These are phyloP conservation scores for Saguinus imperator DNA, from an alignment of 2,113 vertebrate genomes.

Conservation along the genomic window DNA sequence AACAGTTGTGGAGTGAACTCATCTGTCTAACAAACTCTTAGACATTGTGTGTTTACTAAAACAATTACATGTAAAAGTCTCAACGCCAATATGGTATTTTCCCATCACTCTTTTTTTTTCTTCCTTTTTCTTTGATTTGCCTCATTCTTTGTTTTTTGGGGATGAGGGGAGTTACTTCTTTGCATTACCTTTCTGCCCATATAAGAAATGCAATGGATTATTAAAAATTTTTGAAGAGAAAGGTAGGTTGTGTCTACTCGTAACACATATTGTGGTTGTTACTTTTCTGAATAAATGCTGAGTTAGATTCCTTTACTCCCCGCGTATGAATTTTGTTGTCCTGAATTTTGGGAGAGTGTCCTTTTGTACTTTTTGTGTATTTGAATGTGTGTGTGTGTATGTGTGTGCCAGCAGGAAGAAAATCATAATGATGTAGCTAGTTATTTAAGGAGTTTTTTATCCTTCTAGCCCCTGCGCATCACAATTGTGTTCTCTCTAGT, in stretches of 20 bases:
- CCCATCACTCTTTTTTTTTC: neutral
- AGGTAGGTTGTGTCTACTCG: neutral
- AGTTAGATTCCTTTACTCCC: neutral
- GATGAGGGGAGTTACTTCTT: neutral
- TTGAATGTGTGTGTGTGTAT: neutral
- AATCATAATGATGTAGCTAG: neutral
- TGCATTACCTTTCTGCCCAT: neutral
- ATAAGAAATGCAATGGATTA: neutral
- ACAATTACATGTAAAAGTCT: neutral
- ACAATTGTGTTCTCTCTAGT: neutral
- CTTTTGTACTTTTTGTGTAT: neutral
- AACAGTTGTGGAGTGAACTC: neutral
- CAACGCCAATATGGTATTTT: neutral
- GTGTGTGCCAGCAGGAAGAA: neutral
- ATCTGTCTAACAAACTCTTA: neutral
- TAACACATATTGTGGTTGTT: neutral
- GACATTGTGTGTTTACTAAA: neutral
- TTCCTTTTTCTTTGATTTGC: neutral
- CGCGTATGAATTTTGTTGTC: neutral
- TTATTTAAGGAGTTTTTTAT: neutral
- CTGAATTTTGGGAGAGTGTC: neutral
- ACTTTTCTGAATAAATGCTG: constrained; percentile 34
- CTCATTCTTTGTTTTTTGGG: neutral
- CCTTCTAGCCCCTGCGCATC: rapidly evolving
- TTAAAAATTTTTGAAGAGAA: neutral